Evolutionary conservation across 2,888 invertebrate genomes (phyloP).

Genomic region (Chrysotoxum bicinctum): DNA sequence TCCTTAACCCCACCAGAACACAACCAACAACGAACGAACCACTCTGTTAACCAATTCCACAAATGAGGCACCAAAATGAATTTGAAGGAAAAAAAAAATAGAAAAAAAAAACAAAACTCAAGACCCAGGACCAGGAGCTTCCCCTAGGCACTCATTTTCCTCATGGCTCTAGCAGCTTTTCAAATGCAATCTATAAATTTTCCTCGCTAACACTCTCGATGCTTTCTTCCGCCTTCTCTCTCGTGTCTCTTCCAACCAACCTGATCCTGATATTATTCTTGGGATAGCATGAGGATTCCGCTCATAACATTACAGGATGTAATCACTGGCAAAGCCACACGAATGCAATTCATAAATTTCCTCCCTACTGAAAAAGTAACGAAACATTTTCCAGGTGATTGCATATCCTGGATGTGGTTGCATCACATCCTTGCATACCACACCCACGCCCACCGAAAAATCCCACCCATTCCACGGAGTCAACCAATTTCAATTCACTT

Average conservation of each 20-base stretch:
- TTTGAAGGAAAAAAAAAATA: conserved; percentile 29
- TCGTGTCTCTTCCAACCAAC: background rate
- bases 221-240: background rate
- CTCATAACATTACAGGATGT: conserved; percentile 67
- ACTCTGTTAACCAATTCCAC: conserved; percentile 47
- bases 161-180: conserved; percentile 29
- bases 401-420: conserved; percentile 67
- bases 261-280: conserved; percentile 16
- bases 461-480: background rate
- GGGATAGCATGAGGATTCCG: conserved; percentile 28
- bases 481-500: conserved; percentile 60
- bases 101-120: background rate
- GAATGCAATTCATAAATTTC: conserved; percentile 71
- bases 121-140: background rate
- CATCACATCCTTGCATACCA: conserved; percentile 40
- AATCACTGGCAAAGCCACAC: conserved; percentile 69
- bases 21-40: conserved; percentile 11
- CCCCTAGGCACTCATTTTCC: conserved; percentile 52
- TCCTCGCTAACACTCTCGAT: conserved; percentile 41
- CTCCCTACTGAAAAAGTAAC: conserved; percentile 40
- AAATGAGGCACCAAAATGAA: conserved; percentile 52
- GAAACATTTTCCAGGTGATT: conserved; percentile 71
- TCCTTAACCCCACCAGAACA: conserved; percentile 26
- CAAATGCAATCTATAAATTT: conserved; percentile 66
- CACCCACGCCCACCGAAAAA: conserved; percentile 3